Conservation (phyloP, 2,888 invertebrate species). For the Machimus atricapillus region DNA sequence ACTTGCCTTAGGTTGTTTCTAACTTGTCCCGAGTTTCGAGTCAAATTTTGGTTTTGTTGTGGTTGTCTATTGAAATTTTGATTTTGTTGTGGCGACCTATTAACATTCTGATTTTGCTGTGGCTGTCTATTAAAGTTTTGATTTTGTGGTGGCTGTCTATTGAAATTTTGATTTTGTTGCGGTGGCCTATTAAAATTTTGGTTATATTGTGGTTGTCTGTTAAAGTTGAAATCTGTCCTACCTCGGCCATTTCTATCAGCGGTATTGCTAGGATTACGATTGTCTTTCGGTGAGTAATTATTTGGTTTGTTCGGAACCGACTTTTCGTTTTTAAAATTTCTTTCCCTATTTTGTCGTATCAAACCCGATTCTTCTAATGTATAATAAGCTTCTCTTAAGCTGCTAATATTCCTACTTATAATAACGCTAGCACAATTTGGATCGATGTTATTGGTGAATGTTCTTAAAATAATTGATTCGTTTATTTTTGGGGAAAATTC, state of each 20-base stretch:
- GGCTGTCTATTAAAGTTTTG: not conserved
- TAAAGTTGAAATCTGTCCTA: not conserved
- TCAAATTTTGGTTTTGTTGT: too few species aligned
- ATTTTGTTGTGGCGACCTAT: not conserved
- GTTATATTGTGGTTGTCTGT: not conserved
- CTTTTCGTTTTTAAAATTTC: not conserved
- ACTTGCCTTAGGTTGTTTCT: not conserved
- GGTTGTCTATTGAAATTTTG: not conserved
- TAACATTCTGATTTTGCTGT: not conserved
- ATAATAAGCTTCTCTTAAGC: constrained; percentile 45
- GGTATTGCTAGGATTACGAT: not conserved
- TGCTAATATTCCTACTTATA: constrained; percentile 44
- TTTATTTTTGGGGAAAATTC: constrained; percentile 46
- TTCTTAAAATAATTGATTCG: constrained; percentile 46
- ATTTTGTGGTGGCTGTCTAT: not conserved
- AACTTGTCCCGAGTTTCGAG: constrained; percentile 10
- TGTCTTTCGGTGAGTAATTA: not conserved
- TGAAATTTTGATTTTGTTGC: not conserved
- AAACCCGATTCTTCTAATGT: constrained; percentile 46
- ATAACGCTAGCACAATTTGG: constrained; percentile 44
- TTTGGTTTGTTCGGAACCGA: not conserved
- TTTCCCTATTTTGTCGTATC: constrained; percentile 27
- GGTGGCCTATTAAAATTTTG: not conserved
- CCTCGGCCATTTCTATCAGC: not conserved
- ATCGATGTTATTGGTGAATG: too few species aligned